These are phyloP conservation scores for Nycticebus coucang DNA, from an alignment of 2,113 vertebrate species.

Conservation along the genomic window DNA sequence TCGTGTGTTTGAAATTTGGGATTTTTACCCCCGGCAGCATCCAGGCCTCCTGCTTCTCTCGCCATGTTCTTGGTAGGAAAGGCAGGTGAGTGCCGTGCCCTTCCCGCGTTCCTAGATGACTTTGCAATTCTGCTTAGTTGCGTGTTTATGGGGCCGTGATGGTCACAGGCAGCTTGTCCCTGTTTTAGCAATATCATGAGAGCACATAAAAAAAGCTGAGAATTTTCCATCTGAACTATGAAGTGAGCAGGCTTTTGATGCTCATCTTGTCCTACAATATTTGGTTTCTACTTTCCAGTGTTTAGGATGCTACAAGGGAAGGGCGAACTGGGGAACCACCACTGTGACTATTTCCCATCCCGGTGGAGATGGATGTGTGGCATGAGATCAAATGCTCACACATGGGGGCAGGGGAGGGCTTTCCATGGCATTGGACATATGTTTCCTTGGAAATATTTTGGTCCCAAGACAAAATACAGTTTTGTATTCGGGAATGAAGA, in stretches of 20 bases:
- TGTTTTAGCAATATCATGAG: no score
- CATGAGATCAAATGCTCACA: not conserved
- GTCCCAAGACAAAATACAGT: not conserved
- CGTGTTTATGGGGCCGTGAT: not conserved
- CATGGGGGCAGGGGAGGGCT: no score
- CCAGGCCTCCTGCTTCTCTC: not conserved
- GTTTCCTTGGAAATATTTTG: not conserved
- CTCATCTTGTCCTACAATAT: not conserved
- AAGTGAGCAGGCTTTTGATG: not conserved
- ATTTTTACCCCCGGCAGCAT: not conserved
- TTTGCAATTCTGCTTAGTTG: not conserved
- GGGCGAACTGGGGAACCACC: rapidly evolving
- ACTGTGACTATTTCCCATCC: rapidly evolving
- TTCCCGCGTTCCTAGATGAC: not conserved
- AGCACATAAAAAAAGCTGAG: no score
- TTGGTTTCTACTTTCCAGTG: not conserved
- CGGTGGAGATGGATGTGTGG: not conserved
- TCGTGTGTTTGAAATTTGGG: not conserved
- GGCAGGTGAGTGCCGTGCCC: not conserved
- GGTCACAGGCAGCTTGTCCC: not conserved
- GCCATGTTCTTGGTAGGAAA: not conserved
- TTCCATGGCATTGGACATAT: rapidly evolving
- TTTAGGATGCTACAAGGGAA: not conserved
- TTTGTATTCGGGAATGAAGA: not conserved
- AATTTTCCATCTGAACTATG: not conserved